Evolutionary conservation across 1,140 invertebrate genomes (phyloP).

Genomic region (Drosophila kohkoa): DNA sequence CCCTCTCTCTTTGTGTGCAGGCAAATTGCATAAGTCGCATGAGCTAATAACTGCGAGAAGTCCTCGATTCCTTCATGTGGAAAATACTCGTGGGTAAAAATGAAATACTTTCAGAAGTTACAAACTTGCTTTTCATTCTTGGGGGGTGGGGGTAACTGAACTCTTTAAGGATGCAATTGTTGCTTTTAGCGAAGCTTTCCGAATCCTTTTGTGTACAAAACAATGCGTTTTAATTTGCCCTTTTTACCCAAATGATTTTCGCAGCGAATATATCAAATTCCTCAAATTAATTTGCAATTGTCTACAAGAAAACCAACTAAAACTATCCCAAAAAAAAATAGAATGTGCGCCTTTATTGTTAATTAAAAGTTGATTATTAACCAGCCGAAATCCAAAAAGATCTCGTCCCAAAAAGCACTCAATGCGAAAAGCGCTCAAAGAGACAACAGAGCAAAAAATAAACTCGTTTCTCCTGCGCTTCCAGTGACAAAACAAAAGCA

Average conservation of each 20-base stretch:
- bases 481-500: slow-evolving; percentile 55
- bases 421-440: slow-evolving; percentile 51
- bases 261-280: slow-evolving; percentile 55
- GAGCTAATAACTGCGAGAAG: slow-evolving; percentile 47
- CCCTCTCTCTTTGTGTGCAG: slow-evolving; percentile 23
- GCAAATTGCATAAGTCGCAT: slow-evolving; percentile 69
- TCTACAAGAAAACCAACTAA: slow-evolving; percentile 14
- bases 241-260: slow-evolving; percentile 28
- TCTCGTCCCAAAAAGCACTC: slow-evolving; percentile 27
- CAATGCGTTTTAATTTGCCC: slow-evolving; percentile 18
- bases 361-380: slow-evolving; percentile 65
- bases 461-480: slow-evolving; percentile 69
- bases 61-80: slow-evolving; percentile 43
- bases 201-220: background rate
- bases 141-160: slow-evolving; percentile 14
- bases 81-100: slow-evolving; percentile 48
- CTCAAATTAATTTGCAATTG: slow-evolving; percentile 54
- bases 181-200: background rate
- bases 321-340: slow-evolving; percentile 24
- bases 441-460: slow-evolving; percentile 28
- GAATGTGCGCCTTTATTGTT: slow-evolving; percentile 38
- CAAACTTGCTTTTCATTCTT: slow-evolving; percentile 28
- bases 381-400: slow-evolving; percentile 27
- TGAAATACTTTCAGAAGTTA: slow-evolving; percentile 31
- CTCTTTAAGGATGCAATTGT: slow-evolving; percentile 28